Evolutionary conservation across 2,888 invertebrate genomes (phyloP), one percentile per base, ranked within the genome.

Genomic region (Amiota mariae): DNA sequence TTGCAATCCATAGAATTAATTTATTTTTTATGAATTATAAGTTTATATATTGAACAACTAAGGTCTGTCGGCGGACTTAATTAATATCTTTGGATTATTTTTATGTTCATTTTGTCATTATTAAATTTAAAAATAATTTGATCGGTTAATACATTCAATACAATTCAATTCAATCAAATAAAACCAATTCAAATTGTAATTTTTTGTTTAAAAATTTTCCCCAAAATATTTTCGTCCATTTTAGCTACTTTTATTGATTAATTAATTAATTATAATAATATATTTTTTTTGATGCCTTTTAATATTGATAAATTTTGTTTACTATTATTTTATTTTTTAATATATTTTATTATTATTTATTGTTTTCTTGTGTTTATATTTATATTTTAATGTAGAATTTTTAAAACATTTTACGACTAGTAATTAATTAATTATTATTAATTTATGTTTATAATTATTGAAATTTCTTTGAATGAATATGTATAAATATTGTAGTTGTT

Each of bases 31-130:
- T 46, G 36, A 36, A 36, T 36, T 6, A 36, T 36, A 36, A 36
- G 6, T 56, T 36, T 56, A 48, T 56, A 48, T 56, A 75, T 77
- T 85, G 70, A 78, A 83, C 85, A 84, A 66, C 66, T 20, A 68
- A 68, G 56, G 56, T 68, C 13, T 67, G 24, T 54, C 59, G 18
- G 1, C 8, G n/a, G 64, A 12, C 48, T 48, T n/a, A 36, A 46
- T 80, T 82, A 85, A 85, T 85, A 83, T 83, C 83, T 83, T 83
- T 83, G 85, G 83, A 84, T 80, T 81, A 85, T 77, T 68, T 67
- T 56, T 72, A 13, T 64, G 13, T 63, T 70, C 18, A 15, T 49
- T 49, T 71, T n/a, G n/a, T 18, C 11, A 36, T 36, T 36, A 6
- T 36, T 36, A 36, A 36, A 36, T 36, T 36, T 4, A 6, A 36